Evolutionary conservation across 2,888 invertebrate genomes (phyloP).

Genomic region (Barypeithes pellucidus): DNA sequence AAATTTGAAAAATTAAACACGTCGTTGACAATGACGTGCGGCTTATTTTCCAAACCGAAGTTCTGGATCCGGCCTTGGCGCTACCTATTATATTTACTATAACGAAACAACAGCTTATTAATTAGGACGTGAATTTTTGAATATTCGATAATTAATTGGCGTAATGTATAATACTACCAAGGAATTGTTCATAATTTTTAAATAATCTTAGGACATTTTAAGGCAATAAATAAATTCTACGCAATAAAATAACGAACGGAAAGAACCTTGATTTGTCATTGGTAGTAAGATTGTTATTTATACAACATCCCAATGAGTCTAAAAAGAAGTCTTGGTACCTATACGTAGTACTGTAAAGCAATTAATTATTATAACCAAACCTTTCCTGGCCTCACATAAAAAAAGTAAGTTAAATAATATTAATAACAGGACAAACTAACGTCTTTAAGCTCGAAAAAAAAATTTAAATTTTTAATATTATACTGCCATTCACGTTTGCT

Average conservation of each 20-base stretch:
- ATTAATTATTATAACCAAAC: slow-evolving; percentile 19
- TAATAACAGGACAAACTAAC: slow-evolving; percentile 31
- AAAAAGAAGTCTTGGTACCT: not conserved
- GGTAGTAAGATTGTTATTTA: not conserved
- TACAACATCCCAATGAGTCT: slow-evolving; percentile 2
- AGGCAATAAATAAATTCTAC: slow-evolving; percentile 3
- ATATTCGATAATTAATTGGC: too few relatives aligned
- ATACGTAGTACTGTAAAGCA: not conserved
- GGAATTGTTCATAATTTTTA: too few relatives aligned
- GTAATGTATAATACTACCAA: too few relatives aligned
- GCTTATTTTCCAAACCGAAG: too few relatives aligned
- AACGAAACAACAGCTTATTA: too few relatives aligned
- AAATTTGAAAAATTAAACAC: too few relatives aligned
- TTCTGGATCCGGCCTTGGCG: too few relatives aligned
- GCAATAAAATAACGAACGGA: slow-evolving; percentile 19
- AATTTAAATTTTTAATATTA: slow-evolving; percentile 20
- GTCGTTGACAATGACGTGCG: too few relatives aligned
- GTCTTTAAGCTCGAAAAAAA: not conserved
- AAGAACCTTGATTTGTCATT: slow-evolving; percentile 21
- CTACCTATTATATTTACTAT: too few relatives aligned
- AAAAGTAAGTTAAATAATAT: slow-evolving; percentile 9
- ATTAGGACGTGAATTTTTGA: too few relatives aligned
- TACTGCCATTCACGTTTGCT: slow-evolving; percentile 26
- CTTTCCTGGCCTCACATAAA: slow-evolving; percentile 24
- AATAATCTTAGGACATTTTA: too few relatives aligned